Evolutionary conservation across 1,140 invertebrate species (phyloP).

Genomic region (Vollenhovia emeryi): DNA sequence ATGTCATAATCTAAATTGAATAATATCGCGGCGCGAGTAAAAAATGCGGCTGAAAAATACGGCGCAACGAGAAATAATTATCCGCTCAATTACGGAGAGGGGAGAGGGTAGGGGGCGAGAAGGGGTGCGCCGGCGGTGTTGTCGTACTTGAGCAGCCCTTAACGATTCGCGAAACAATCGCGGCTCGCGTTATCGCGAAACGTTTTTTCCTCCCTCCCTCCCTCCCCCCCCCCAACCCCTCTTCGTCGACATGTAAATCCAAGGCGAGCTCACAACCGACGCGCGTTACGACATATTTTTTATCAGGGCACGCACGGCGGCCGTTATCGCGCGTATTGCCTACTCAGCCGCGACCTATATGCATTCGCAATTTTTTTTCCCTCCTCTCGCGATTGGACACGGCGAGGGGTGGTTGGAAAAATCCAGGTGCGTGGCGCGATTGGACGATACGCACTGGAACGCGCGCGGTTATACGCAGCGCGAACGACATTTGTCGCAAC

Average conservation of each 20-base stretch:
- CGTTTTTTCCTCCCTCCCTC: background rate
- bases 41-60: background rate
- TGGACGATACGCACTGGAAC: constrained; percentile 61
- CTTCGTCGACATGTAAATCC: constrained; percentile 7
- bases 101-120: too few species aligned
- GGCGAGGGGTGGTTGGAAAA: constrained; percentile 19
- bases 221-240: background rate
- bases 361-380: constrained; percentile 81
- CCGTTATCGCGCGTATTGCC: constrained; percentile 81
- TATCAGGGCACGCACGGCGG: constrained; percentile 81
- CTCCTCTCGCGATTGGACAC: constrained; percentile 58
- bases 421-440: constrained; percentile 71
- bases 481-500: constrained; percentile 66
- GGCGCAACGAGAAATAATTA: constrained; percentile 23
- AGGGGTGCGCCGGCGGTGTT: background rate
- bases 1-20: constrained; percentile 47
- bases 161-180: constrained; percentile 29
- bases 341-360: constrained; percentile 79
- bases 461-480: constrained; percentile 37
- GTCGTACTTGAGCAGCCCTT: background rate
- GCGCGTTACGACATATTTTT: constrained; percentile 75
- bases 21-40: constrained; percentile 7
- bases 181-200: constrained; percentile 12
- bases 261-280: background rate
- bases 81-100: constrained; percentile 13